These are phyloP conservation scores for Tromatobia lineatoria DNA, from an alignment of 2,888 invertebrate species.

Conservation along the genomic window DNA sequence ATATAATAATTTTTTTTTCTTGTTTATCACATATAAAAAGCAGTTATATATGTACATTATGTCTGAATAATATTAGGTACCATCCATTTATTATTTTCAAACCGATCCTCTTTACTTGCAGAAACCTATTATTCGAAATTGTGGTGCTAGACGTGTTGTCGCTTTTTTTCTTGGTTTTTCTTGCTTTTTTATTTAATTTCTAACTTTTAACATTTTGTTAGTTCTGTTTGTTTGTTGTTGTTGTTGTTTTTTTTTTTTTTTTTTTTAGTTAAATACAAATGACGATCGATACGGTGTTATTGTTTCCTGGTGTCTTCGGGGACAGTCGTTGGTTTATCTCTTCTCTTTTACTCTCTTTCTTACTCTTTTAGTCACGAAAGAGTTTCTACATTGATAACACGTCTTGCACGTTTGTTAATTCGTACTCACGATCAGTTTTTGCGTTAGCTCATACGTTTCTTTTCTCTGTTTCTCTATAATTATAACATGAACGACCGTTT, in stretches of 20 bases:
- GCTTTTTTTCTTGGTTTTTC: constrained; percentile 18
- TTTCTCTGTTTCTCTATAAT: constrained; percentile 62
- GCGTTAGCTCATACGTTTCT: constrained; percentile 60
- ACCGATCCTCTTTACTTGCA: constrained; percentile 44
- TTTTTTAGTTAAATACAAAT: constrained; percentile 73
- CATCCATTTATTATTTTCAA: constrained; percentile 75
- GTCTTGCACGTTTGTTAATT: constrained; percentile 28
- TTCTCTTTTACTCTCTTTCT: constrained; percentile 24
- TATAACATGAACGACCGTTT: constrained; percentile 69
- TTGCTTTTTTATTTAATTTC: constrained; percentile 8
- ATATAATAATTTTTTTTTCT: constrained; percentile 78
- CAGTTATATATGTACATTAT: constrained; percentile 84
- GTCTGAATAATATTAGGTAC: constrained; percentile 82
- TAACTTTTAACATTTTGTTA: constrained; percentile 75
- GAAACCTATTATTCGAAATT: constrained; percentile 51
- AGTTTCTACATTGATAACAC: constrained; percentile 73
- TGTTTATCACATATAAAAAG: constrained; percentile 84
- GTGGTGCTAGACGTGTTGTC: constrained; percentile 44
- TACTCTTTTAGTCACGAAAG: constrained; percentile 69
- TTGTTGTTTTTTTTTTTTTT: constrained; percentile 58
- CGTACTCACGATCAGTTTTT: constrained; percentile 48
- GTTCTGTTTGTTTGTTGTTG: constrained; percentile 59
- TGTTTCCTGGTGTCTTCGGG: constrained; percentile 75
- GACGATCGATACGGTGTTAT: constrained; percentile 75
- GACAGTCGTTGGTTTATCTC: constrained; percentile 74